Percentiles rank a stretch among this genome's conserved stretches.
phyloP scores from a whole-genome alignment of 2,113 vertebrate species.

The Speoplatyrhinus poulsoni region DNA sequence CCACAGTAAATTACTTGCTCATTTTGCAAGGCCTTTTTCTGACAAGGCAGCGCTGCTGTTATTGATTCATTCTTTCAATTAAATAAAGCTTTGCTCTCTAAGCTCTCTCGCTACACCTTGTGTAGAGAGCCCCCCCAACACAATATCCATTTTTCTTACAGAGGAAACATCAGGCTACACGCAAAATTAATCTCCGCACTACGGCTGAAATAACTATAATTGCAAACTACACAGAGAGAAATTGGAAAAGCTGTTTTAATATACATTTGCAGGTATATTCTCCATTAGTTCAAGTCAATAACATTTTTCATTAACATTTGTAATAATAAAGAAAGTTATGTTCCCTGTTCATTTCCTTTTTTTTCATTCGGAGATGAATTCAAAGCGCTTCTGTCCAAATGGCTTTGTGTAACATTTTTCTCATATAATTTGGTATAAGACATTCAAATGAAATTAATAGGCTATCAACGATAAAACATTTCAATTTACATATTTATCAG shows the following conservation, averaged over 20 bases:
- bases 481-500: slow-evolving; percentile 82
- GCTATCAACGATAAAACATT: slow-evolving; percentile 73
- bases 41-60: slow-evolving; percentile 73
- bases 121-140: slow-evolving; percentile 80
- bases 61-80: slow-evolving; percentile 84
- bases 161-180: slow-evolving; percentile 76
- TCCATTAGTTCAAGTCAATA: slow-evolving; percentile 84
- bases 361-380: slow-evolving; percentile 79
- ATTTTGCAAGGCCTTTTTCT: slow-evolving; percentile 73
- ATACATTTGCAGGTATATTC: slow-evolving; percentile 82
- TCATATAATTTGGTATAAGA: slow-evolving; percentile 77
- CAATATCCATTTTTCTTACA: slow-evolving; percentile 78
- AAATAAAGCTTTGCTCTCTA: slow-evolving; percentile 80
- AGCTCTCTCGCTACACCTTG: slow-evolving; percentile 72
- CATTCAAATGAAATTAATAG: slow-evolving; percentile 77
- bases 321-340: slow-evolving; percentile 70
- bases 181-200: slow-evolving; percentile 81
- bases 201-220: slow-evolving; percentile 84
- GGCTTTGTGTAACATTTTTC: slow-evolving; percentile 68
- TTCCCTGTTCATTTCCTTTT: slow-evolving; percentile 76
- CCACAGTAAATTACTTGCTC: slow-evolving; percentile 76
- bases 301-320: slow-evolving; percentile 82
- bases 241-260: slow-evolving; percentile 77
- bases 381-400: slow-evolving; percentile 62
- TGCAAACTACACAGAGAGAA: slow-evolving; percentile 78